These are phyloP conservation scores for Ceyx margarethae DNA, from an alignment of 2,113 vertebrate genomes.

Conservation along the genomic window DNA sequence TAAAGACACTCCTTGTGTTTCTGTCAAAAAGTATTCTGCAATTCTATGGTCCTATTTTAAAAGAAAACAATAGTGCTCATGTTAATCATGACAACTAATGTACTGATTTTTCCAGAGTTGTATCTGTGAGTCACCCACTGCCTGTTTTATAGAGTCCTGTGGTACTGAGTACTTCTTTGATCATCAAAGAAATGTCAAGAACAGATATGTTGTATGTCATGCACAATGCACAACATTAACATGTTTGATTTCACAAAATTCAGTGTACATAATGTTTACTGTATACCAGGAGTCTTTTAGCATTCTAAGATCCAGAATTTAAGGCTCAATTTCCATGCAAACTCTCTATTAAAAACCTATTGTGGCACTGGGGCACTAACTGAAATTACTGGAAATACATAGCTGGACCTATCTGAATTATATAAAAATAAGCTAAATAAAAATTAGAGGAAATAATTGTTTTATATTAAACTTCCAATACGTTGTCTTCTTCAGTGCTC, in stretches of 20 bases:
- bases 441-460: background rate
- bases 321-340: background rate
- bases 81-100: background rate
- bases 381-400: background rate
- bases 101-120: background rate
- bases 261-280: background rate
- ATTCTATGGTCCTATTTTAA: background rate
- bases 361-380: background rate
- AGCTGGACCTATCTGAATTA: background rate
- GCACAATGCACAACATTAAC: background rate
- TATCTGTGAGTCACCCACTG: background rate
- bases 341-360: background rate
- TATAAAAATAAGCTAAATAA: background rate
- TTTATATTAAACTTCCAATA: background rate
- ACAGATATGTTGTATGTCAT: background rate
- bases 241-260: background rate
- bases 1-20: background rate
- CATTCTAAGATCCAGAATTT: background rate
- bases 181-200: background rate
- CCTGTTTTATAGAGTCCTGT: background rate
- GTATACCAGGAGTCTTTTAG: background rate
- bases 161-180: background rate
- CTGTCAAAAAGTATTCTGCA: background rate
- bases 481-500: background rate
- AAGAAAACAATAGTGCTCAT: background rate